Percentiles rank a stretch among this genome's conserved stretches.
Evolutionary conservation across 1,140 invertebrate species (phyloP).

Genomic region (Neuroterus valhalla): DNA sequence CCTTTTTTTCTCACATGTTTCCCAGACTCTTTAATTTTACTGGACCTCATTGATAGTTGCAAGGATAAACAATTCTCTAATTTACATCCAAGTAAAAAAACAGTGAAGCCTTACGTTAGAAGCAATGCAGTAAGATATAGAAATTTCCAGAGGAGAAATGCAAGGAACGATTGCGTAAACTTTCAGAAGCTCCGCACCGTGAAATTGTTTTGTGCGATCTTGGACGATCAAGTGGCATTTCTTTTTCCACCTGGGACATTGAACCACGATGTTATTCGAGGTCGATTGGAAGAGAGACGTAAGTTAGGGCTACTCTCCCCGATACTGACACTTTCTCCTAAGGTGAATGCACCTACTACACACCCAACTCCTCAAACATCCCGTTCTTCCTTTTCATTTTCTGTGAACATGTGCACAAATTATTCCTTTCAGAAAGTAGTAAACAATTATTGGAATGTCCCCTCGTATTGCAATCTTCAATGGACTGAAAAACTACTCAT

Average conservation of each 20-base stretch:
- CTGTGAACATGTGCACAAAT: not conserved
- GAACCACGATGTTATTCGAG: slow-evolving; percentile 62
- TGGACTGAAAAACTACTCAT: too few species aligned
- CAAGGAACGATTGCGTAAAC: slow-evolving; percentile 17
- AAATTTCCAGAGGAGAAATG: not conserved
- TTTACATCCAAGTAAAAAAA: too few species aligned
- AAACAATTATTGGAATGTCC: not conserved
- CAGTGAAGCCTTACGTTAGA: too few species aligned
- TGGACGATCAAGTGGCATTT: slow-evolving; percentile 31
- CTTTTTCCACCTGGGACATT: slow-evolving; percentile 51
- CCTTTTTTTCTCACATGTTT: too few species aligned
- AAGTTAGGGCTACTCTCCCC: slow-evolving; percentile 63
- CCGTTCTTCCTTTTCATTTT: not conserved
- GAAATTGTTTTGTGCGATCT: slow-evolving; percentile 20
- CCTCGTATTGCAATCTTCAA: too few species aligned
- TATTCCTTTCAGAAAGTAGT: not conserved
- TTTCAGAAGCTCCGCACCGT: slow-evolving; percentile 4
- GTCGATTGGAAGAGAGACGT: slow-evolving; percentile 60
- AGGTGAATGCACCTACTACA: slow-evolving; percentile 29
- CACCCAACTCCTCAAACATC: slow-evolving; percentile 26
- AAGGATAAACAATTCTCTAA: too few species aligned
- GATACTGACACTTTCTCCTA: slow-evolving; percentile 63
- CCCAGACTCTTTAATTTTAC: too few species aligned
- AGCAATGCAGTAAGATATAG: too few species aligned
- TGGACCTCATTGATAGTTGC: too few species aligned